phyloP scores from a whole-genome alignment of 2,888 invertebrate species.

The Subacronicta megacephala region DNA sequence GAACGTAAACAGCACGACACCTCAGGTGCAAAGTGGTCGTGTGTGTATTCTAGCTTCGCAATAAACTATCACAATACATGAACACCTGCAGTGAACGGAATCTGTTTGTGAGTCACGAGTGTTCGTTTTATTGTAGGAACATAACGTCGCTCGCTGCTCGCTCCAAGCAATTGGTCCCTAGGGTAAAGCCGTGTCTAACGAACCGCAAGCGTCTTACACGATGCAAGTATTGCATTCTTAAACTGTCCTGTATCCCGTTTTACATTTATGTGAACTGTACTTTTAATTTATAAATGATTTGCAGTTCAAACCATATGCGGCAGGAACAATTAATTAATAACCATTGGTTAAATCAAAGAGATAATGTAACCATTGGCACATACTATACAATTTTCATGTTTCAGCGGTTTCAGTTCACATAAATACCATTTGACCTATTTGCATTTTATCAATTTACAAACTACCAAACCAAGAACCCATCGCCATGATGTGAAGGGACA shows the following conservation, averaged over 20 bases:
- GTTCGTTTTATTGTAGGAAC: conserved; percentile 22
- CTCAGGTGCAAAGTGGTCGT: not conserved
- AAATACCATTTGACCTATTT: too few relatives aligned
- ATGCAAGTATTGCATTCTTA: conserved; percentile 39
- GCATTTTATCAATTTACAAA: too few relatives aligned
- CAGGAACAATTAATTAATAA: too few relatives aligned
- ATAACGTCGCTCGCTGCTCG: conserved; percentile 10
- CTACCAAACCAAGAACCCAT: too few relatives aligned
- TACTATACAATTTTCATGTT: too few relatives aligned
- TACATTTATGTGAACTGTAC: not conserved
- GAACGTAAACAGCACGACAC: not conserved
- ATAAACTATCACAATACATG: conserved; percentile 1
- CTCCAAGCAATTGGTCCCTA: conserved; percentile 49
- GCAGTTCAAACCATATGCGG: too few relatives aligned
- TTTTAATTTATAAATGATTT: too few relatives aligned
- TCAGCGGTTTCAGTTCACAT: too few relatives aligned
- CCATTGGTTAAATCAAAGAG: too few relatives aligned
- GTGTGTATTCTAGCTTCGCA: not conserved
- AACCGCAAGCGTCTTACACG: conserved; percentile 38
- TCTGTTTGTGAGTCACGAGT: conserved; percentile 8
- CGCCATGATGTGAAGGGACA: too few relatives aligned
- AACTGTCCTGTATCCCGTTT: conserved; percentile 11
- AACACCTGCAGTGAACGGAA: conserved; percentile 1
- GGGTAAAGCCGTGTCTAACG: conserved; percentile 45
- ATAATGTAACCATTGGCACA: too few relatives aligned